A percentile compares a stretch with the other conserved stretches of the same genome.
phyloP scores from a whole-genome alignment of 2,888 invertebrate genomes.

The Nomada fabriciana region DNA sequence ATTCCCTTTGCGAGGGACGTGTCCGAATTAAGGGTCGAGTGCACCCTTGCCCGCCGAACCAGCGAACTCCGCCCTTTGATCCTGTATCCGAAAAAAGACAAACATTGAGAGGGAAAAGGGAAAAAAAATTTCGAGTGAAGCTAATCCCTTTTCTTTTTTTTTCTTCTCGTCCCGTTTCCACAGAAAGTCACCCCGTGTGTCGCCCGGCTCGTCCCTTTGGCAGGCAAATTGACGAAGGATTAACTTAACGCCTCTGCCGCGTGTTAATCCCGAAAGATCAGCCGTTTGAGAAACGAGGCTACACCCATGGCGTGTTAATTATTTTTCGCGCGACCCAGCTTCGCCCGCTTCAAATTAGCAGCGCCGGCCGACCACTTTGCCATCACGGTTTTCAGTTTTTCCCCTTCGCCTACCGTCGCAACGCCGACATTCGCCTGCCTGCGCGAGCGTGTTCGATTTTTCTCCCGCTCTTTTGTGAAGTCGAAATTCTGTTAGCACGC shows the following conservation, averaged over 20 bases:
- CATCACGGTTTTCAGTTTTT: constrained; percentile 9
- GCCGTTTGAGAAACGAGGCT: not conserved
- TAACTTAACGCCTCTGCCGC: not conserved
- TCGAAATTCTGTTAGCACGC: too few species aligned
- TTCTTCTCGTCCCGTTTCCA: too few species aligned
- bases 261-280: constrained; percentile 4
- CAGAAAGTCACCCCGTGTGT: not conserved
- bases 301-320: constrained; percentile 27
- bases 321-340: constrained; percentile 23
- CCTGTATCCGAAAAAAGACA: not conserved
- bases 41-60: not conserved
- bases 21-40: too few species aligned
- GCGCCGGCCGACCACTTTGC: constrained; percentile 24
- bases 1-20: too few species aligned
- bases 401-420: not conserved
- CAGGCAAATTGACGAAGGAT: constrained; percentile 26
- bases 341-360: constrained; percentile 31
- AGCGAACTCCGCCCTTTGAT: not conserved
- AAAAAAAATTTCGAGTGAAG: not conserved
- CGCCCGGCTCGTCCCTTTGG: not conserved
- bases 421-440: not conserved
- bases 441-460: not conserved
- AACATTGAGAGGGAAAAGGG: not conserved
- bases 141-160: too few species aligned
- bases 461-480: not conserved